Evolutionary conservation across 2,888 invertebrate species (phyloP), one percentile per base, ranked within the genome.

Genomic region (Nemoura dubitans): DNA sequence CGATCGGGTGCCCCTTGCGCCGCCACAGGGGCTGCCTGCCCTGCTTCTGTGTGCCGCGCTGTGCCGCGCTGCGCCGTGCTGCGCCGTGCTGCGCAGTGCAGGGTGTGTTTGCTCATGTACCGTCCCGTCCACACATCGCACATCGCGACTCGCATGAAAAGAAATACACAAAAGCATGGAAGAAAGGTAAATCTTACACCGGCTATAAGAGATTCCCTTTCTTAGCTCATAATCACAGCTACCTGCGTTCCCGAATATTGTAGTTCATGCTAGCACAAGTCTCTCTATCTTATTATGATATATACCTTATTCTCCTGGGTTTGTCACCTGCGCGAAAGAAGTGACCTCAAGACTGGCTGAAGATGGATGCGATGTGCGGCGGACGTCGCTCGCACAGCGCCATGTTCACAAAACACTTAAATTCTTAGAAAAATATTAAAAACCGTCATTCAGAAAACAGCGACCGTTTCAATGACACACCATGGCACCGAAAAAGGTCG

Each of bases 241-340:
- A 81, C 81, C 81, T 81, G 81, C 30, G 28, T 59, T 21, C 59
- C 59, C 59, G 59, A 59, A 59, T 59, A 59, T 59, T 59, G 78
- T 78, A n/a, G 27, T 78, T 78, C 10, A 28, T 3, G 27, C 26
- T 29, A 81, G 81, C 81, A 81, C 81, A 81, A 81, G 81, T 81
- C 81, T 81, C 16, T 76, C 30, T 29, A 29, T 81, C 26, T 28
- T 81, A 81, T 81, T 81, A 81, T 81, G 81, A 81, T 81, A 81
- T 29, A 81, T 81, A 28, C 30, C 81, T 29, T 81, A 27, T 81
- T 30, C 27, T 81, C 2, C 81, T 81, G 81, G 28, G 78, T 7
- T 78, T 78, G 78, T 81, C 81, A 81, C 81, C 81, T 81, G 81
- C 81, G 30, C 14, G 21, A 30, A 29, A 81, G 81, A 29, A 30